phyloP scores from a whole-genome alignment of 2,113 vertebrate species.

The Piprites chloris region DNA sequence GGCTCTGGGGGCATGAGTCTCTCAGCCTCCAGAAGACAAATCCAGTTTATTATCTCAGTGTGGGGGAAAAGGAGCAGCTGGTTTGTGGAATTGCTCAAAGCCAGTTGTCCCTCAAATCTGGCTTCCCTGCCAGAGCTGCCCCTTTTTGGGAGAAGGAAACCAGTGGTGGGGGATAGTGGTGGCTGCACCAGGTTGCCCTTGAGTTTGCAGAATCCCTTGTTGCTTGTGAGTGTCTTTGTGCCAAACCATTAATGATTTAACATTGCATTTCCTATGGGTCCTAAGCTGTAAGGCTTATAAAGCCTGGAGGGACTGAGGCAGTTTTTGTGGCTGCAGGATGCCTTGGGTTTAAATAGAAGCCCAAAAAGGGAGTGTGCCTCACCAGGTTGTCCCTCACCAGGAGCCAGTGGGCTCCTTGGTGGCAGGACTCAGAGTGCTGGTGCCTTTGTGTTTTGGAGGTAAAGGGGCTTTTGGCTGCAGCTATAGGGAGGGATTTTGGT shows the following conservation, averaged over 20 bases:
- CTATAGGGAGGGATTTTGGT: background rate
- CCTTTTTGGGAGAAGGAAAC: background rate
- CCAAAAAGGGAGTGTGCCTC: background rate
- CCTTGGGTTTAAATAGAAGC: background rate
- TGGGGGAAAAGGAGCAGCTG: background rate
- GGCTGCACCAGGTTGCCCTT: background rate
- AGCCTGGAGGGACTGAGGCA: background rate
- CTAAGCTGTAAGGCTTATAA: background rate
- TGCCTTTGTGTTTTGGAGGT: background rate
- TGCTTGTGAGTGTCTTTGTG: background rate
- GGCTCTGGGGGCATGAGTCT: background rate
- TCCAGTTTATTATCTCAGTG: background rate
- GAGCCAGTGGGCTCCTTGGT: fast-evolving
- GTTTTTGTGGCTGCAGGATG: background rate
- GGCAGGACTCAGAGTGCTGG: background rate
- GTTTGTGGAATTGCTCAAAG: background rate
- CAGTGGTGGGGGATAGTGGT: background rate
- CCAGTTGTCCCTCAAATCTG: background rate
- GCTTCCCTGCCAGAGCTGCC: background rate
- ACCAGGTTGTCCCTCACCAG: background rate
- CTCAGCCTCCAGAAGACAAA: background rate
- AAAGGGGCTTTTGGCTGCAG: background rate
- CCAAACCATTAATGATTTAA: background rate
- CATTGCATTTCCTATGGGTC: background rate
- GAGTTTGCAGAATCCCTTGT: background rate